Evolutionary conservation across 1,140 invertebrate genomes (phyloP), one percentile per base, ranked within the genome.

Genomic region (Gonatopus flavifemur): DNA sequence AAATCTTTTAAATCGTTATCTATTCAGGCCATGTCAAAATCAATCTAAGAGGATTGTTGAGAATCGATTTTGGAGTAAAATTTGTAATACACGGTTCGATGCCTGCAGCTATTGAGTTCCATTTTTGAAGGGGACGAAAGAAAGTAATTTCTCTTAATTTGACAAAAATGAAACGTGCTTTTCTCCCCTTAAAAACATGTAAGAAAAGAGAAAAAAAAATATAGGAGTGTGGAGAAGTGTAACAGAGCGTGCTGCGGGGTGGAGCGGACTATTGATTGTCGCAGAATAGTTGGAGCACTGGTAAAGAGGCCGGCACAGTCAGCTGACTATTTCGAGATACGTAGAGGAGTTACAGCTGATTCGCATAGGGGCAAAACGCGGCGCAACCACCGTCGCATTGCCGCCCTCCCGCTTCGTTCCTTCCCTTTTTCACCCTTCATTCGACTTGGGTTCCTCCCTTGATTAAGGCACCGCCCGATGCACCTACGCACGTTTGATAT

Each of bases 301-400:
- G 48, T 36, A 50, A 57, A 55, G 52, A 40, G 48, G 54, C 49
- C 41, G 49, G 44, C n/a, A 54, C 50, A 67, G 65, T 62, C 64
- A 69, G 66, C 64, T 67, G 65, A 64, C 76, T n/a, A n/a, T n/a
- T n/a, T 77, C 66, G 69, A 68, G 69, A 59, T 74, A 64, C 63
- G n/a, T n/a, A n/a, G n/a, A n/a, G 49, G 63, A 62, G 44, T 63
- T 59, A 70, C 68, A 71, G 69, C 69, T 71, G 69, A 71, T 68
- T 59, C 59, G 40, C 48, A n/a, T n/a, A n/a, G n/a, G n/a, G n/a
- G 65, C 64, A 67, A 46, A 63, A 54, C 69, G 71, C 70, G 61
- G 61, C 55, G 62, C 62, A 65, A 66, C 49, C 61, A 55, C 51
- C 61, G 63, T 54, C 63, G 66, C 66, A 64, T 69, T 67, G 65